Evolutionary conservation across 2,888 invertebrate genomes (phyloP), one percentile per base, ranked within the genome.

Genomic region (Oegoconia quadripuncta): DNA sequence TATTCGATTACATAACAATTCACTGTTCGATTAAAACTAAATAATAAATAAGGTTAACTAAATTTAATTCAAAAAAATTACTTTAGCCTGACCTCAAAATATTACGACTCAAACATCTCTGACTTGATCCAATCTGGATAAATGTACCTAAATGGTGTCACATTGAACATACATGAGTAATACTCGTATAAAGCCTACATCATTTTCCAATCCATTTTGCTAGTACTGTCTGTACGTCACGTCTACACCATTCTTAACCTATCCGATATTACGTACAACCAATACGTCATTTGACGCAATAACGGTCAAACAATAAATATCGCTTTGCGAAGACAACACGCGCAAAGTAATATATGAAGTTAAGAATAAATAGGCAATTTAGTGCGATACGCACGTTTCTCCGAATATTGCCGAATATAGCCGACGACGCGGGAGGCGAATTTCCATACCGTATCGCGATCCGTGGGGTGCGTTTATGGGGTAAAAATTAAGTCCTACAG

Each of bases 291-390:
- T 83, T 69, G 78, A 77, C 73, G 87, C 81, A 87, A 84, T 87
- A 86, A 87, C 80, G 83, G 86, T 77, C 83, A 79, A 81, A 81
- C 84, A 73, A 87, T 87, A 87, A 87, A 87, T 87, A 86, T 83
- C 74, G 78, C 76, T 87, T 87, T 84, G 82, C 80, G 75, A 83
- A 87, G 87, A 87, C 87, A 87, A 84, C 86, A 83, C 74, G 79
- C 84, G 81, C 79, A 84, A 83, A 84, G 87, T 88, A 88, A 88
- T 88, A 87, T 88, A 88, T 88, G 88, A 88, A 87, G 86, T 88
- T 80, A 84, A 83, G 88, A 86, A 88, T 88, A 88, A 88, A 88
- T 86, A 88, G 88, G 87, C 88, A 81, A 87, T 88, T 88, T 84
- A 78, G 81, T 77, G 70, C 68, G 75, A 71, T 68, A 65, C 84